Evolutionary conservation across 2,888 invertebrate species (phyloP).

Genomic region (Chrysomela aeneicollis): DNA sequence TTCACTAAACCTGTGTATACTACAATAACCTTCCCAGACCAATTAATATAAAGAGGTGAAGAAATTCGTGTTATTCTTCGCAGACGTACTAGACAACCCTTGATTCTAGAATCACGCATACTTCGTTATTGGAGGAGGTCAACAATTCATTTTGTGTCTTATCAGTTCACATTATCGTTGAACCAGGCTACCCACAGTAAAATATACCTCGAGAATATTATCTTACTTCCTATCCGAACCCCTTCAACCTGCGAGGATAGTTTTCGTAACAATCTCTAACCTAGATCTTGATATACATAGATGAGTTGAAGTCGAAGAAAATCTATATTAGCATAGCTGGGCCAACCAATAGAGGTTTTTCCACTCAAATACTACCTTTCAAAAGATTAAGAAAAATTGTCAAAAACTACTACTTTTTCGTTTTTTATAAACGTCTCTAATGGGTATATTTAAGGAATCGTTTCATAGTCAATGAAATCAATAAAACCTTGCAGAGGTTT

Average conservation of each 20-base stretch:
- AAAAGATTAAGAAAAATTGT: too few relatives aligned
- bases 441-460: too few relatives aligned
- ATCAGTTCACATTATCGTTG: neutral
- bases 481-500: too few relatives aligned
- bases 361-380: too few relatives aligned
- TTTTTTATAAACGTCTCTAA: too few relatives aligned
- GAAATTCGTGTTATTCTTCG: neutral
- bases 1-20: neutral
- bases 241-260: neutral
- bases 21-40: too few relatives aligned
- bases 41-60: too few relatives aligned
- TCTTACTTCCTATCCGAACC: neutral
- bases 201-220: neutral
- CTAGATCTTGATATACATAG: neutral
- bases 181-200: neutral
- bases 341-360: too few relatives aligned
- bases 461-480: too few relatives aligned
- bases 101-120: neutral
- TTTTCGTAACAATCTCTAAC: neutral
- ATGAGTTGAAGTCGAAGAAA: neutral
- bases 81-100: neutral
- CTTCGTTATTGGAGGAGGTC: neutral
- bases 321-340: too few relatives aligned
- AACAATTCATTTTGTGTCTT: neutral
- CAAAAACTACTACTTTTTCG: too few relatives aligned